These are phyloP conservation scores for Operophtera brumata DNA, from an alignment of 2,888 invertebrate species.

Conservation along the genomic window DNA sequence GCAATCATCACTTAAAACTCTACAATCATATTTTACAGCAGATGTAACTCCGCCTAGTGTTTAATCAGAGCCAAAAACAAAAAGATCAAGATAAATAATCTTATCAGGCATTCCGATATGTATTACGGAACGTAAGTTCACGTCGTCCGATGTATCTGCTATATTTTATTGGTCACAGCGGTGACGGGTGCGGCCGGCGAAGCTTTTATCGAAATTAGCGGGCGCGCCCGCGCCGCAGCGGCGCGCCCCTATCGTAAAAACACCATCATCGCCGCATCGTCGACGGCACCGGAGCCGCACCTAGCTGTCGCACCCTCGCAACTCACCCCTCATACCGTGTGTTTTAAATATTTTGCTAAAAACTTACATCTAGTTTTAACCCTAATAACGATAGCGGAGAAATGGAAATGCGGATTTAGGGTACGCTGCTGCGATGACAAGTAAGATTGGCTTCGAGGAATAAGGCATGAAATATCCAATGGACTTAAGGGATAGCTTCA, in stretches of 20 bases:
- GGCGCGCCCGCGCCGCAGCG: conserved; percentile 58
- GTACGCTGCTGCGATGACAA: conserved; percentile 5
- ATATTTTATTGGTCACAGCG: conserved; percentile 56
- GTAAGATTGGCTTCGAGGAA: conserved; percentile 28
- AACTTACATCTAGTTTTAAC: background rate
- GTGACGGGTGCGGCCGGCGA: conserved; percentile 72
- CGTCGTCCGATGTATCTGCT: conserved; percentile 35
- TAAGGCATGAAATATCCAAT: conserved; percentile 37
- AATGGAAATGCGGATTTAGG: conserved; percentile 2
- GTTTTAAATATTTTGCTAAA: conserved; percentile 13
- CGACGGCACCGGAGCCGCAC: conserved; percentile 65
- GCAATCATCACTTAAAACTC: no score
- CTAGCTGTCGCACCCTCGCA: conserved; percentile 66
- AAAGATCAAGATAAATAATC: background rate
- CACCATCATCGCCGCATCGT: conserved; percentile 68
- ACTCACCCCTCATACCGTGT: conserved; percentile 47
- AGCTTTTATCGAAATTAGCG: conserved; percentile 80
- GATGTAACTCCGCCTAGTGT: no score
- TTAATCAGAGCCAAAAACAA: no score
- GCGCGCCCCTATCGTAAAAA: conserved; percentile 77
- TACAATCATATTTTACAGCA: no score
- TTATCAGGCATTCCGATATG: background rate
- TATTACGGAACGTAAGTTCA: conserved; percentile 12
- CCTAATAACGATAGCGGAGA: background rate
- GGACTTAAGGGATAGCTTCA: conserved; percentile 38